Percentiles rank a stretch among this genome's conserved stretches.
Conservation (phyloP, 2,797 vertebrate genomes). For the Lepidocolaptes lacrymiger region DNA sequence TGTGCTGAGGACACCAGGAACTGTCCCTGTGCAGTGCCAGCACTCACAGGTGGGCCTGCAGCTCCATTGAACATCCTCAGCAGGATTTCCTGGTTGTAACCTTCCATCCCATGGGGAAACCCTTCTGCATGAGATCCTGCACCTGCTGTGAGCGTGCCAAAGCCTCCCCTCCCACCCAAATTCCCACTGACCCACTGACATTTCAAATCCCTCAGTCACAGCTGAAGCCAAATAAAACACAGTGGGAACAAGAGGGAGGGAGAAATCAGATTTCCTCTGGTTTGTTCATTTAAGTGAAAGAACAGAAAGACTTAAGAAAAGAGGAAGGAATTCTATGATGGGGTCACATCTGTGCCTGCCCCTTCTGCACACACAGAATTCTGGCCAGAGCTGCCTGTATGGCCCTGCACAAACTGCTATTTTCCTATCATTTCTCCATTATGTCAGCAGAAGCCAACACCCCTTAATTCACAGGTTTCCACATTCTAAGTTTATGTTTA, state of each 20-base stretch:
- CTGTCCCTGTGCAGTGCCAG: background rate
- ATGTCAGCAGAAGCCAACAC: background rate
- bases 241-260: background rate
- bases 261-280: background rate
- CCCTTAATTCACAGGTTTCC: constrained; percentile 14
- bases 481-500: background rate
- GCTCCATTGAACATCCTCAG: background rate
- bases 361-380: background rate
- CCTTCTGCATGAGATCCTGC: background rate
- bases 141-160: fast-evolving
- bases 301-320: background rate
- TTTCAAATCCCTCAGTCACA: background rate
- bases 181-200: background rate
- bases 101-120: background rate
- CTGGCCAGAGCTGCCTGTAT: background rate
- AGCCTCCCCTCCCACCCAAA: background rate
- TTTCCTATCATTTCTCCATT: background rate
- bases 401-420: background rate
- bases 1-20: background rate
- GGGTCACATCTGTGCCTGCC: fast-evolving
- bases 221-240: background rate
- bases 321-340: background rate
- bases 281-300: background rate
- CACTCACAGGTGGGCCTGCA: background rate
- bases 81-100: background rate